A percentile compares a stretch with the other conserved stretches of the same genome.
Evolutionary conservation across 2,797 vertebrate genomes (phyloP).

Genomic region (Melanogrammus aeglefinus): DNA sequence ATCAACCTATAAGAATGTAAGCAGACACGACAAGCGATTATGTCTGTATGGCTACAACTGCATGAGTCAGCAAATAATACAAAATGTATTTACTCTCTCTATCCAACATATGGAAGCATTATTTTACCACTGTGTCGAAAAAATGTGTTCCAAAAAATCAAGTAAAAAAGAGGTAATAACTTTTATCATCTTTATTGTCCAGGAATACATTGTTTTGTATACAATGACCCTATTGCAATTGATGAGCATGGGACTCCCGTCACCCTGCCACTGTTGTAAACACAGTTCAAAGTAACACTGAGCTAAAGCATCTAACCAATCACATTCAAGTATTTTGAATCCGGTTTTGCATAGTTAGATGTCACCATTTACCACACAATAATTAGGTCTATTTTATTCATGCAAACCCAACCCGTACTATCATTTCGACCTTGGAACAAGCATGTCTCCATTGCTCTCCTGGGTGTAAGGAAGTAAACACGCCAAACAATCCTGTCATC

Average conservation of each 20-base stretch:
- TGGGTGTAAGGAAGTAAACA: neutral
- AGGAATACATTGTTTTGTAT: neutral
- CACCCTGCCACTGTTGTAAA: neutral
- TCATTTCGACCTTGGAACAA: neutral
- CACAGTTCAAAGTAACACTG: neutral
- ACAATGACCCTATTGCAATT: neutral
- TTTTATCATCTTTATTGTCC: neutral
- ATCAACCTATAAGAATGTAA: neutral
- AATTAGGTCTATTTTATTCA: neutral
- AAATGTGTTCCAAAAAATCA: neutral
- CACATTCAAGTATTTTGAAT: neutral
- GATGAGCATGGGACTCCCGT: neutral
- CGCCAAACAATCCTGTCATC: neutral
- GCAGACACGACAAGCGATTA: neutral
- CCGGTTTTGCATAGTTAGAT: neutral
- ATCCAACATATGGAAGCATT: neutral
- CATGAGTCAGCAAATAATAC: neutral
- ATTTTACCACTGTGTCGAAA: too few relatives aligned
- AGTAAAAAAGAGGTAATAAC: neutral
- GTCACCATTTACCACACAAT: neutral
- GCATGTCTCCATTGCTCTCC: slow-evolving; percentile 14
- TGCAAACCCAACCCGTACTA: neutral
- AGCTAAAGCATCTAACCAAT: neutral
- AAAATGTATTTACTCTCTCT: neutral
- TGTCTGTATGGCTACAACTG: neutral